Evolutionary conservation across 2,797 vertebrate species (phyloP).

Genomic region (Peromyscus aztecus): DNA sequence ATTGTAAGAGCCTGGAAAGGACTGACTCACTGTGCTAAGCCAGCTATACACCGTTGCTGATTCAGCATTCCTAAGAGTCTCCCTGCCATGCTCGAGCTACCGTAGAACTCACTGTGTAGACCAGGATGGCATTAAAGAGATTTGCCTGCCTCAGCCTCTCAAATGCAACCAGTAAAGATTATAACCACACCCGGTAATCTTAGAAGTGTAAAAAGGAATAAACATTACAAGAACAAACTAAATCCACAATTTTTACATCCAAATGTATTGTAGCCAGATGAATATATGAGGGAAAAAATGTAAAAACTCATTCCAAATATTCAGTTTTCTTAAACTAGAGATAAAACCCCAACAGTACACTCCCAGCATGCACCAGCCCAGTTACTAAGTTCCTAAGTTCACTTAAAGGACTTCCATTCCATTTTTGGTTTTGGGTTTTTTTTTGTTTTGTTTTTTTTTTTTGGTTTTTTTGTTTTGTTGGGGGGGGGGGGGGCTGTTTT

Average conservation of each 20-base stretch:
- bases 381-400: background rate
- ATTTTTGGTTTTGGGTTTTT: background rate
- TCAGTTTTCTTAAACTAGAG: background rate
- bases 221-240: constrained; percentile 19
- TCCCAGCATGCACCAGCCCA: background rate
- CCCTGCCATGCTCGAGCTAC: background rate
- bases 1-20: background rate
- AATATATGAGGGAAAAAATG: background rate
- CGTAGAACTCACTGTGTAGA: background rate
- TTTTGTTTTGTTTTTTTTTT: too few relatives aligned
- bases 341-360: background rate
- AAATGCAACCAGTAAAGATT: background rate
- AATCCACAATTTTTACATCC: background rate
- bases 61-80: background rate
- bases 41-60: background rate
- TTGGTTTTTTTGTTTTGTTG: too few relatives aligned
- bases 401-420: background rate
- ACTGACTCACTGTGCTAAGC: background rate
- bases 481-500: too few relatives aligned
- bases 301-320: background rate
- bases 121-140: background rate
- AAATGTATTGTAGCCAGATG: background rate
- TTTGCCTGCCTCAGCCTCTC: background rate
- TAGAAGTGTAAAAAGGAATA: background rate
- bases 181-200: background rate